Percentiles rank a stretch among this genome's conserved stretches.
Conservation (phyloP, 1,140 invertebrate species). For the Cydia pomonella region DNA sequence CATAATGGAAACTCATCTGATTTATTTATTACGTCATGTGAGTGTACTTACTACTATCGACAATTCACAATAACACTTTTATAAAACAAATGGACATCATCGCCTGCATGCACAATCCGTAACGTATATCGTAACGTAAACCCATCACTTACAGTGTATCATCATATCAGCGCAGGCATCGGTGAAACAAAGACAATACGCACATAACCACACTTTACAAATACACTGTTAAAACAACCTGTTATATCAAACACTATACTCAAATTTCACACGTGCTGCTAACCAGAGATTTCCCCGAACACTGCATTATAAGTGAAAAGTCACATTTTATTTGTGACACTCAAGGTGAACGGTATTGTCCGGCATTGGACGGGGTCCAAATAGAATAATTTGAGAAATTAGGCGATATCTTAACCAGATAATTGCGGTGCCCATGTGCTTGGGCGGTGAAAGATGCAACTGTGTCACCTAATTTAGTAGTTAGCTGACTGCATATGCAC, state of each 20-base stretch:
- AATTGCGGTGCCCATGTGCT: conserved; percentile 3
- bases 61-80: not conserved
- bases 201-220: conserved; percentile 35
- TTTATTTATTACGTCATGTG: too few species aligned
- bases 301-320: conserved; percentile 44
- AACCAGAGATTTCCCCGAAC: conserved; percentile 39
- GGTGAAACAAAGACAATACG: conserved; percentile 33
- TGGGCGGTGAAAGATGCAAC: not conserved
- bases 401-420: conserved; percentile 16
- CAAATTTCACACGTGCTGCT: conserved; percentile 32
- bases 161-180: not conserved
- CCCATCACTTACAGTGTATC: conserved; percentile 6
- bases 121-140: not conserved
- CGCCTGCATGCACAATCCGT: not conserved
- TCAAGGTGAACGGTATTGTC: conserved; percentile 55
- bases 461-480: conserved; percentile 2
- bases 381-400: conserved; percentile 49
- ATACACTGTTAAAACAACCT: conserved; percentile 37
- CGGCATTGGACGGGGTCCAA: conserved; percentile 54
- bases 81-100: not conserved
- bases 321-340: conserved; percentile 55
- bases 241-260: conserved; percentile 41
- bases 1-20: too few species aligned
- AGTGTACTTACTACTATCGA: not conserved
- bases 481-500: not conserved